A percentile compares a stretch with the other conserved stretches of the same genome.
These are phyloP conservation scores for Promerops cafer DNA, from an alignment of 2,113 vertebrate genomes.

Conservation along the genomic window DNA sequence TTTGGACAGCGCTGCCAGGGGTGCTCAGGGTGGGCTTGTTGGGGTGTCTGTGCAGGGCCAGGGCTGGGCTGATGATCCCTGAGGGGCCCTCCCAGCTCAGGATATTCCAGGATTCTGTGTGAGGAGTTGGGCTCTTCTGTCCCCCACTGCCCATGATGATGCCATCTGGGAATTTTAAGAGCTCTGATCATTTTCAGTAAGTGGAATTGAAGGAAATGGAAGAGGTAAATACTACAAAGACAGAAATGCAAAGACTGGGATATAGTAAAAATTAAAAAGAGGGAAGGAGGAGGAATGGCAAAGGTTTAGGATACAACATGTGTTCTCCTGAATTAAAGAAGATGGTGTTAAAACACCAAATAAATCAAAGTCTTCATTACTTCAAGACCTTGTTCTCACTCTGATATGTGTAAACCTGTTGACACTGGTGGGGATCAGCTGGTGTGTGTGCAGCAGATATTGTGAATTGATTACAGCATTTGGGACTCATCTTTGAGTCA, in stretches of 20 bases:
- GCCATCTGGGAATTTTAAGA: background rate
- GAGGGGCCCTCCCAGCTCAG: fast-evolving
- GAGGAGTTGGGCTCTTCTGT: background rate
- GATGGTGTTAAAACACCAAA: background rate
- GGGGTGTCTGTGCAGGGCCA: background rate
- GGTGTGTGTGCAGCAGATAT: background rate
- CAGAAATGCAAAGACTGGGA: background rate
- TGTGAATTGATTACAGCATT: background rate
- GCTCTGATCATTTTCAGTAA: background rate
- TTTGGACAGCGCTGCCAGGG: background rate
- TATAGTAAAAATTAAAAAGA: background rate
- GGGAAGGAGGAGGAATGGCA: background rate
- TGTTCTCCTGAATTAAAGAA: background rate
- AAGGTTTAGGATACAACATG: background rate
- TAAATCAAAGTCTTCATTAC: background rate
- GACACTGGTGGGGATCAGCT: constrained; percentile 22
- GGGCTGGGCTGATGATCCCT: fast-evolving
- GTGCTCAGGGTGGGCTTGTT: background rate
- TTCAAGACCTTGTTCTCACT: background rate
- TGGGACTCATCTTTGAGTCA: background rate
- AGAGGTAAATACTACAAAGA: background rate
- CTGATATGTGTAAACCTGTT: constrained; percentile 14
- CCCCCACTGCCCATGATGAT: background rate
- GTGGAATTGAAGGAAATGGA: background rate
- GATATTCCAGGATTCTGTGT: background rate